Conservation (phyloP, 2,888 invertebrate species). For the Mesodorylaimus sp. region DNA sequence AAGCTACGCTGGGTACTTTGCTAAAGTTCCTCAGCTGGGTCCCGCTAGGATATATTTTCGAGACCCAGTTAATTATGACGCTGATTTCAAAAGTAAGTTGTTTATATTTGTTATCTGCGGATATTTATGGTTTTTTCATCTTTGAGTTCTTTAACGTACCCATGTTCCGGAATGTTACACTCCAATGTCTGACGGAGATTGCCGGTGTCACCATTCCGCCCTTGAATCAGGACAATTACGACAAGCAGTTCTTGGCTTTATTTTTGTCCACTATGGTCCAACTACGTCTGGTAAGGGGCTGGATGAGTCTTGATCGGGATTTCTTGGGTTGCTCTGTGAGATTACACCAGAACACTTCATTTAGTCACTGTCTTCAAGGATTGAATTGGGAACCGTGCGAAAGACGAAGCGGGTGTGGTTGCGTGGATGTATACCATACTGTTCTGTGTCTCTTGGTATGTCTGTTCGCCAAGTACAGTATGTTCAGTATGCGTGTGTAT, state of each 20-base stretch:
- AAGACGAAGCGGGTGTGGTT: too few species aligned
- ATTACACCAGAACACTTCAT: too few species aligned
- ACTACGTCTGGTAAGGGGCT: background rate
- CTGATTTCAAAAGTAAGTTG: constrained; percentile 56
- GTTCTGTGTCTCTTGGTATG: too few species aligned
- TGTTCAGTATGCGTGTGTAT: too few species aligned
- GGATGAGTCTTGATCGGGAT: too few species aligned
- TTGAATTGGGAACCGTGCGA: too few species aligned
- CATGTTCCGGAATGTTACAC: constrained; percentile 86
- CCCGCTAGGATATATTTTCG: constrained; percentile 98
- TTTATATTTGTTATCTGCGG: background rate
- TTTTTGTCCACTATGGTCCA: background rate
- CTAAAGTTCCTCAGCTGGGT: constrained; percentile 97
- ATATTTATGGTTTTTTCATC: constrained; percentile 13
- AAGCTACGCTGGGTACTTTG: constrained; percentile 83
- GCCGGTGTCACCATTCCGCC: constrained; percentile 34
- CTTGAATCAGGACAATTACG: background rate
- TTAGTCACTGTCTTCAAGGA: too few species aligned
- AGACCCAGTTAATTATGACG: constrained; percentile 84
- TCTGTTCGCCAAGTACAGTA: too few species aligned
- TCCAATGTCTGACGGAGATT: constrained; percentile 95
- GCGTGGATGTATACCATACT: too few species aligned
- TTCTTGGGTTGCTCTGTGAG: constrained; percentile 49
- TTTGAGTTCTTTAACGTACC: constrained; percentile 79
- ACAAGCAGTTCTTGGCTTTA: background rate